Evolutionary conservation across 2,888 invertebrate species (phyloP).

Genomic region (Lasioglossum marginatum): DNA sequence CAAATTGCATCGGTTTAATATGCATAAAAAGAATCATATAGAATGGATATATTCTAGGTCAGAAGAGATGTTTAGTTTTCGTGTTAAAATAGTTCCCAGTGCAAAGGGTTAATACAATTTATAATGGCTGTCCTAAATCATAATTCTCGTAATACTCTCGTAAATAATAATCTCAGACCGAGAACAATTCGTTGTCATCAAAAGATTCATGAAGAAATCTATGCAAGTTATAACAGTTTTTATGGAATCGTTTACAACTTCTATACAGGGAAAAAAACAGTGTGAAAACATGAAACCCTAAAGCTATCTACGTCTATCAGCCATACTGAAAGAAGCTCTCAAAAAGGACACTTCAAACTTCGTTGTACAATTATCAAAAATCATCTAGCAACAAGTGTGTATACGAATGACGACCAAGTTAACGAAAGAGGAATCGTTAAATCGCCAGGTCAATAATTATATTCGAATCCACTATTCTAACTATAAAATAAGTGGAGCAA

Average conservation of each 20-base stretch:
- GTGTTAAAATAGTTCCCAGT: too few relatives aligned
- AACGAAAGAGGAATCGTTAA: not conserved
- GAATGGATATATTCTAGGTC: too few relatives aligned
- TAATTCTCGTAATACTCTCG: too few relatives aligned
- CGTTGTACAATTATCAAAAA: constrained; percentile 18
- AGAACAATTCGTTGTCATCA: too few relatives aligned
- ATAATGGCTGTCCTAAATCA: not conserved
- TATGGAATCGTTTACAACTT: not conserved
- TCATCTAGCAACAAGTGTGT: not conserved
- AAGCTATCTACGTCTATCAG: not conserved
- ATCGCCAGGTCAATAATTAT: not conserved
- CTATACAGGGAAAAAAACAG: not conserved
- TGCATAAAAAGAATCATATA: too few relatives aligned
- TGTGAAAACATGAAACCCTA: not conserved
- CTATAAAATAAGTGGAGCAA: not conserved
- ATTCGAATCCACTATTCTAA: not conserved
- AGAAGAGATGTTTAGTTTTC: too few relatives aligned
- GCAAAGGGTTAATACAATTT: not conserved
- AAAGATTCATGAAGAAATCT: not conserved
- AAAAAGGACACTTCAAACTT: constrained; percentile 23
- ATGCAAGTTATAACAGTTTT: not conserved
- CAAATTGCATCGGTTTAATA: too few relatives aligned
- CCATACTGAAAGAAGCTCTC: not conserved
- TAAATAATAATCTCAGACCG: not conserved
- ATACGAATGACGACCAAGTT: not conserved